phyloP scores from a whole-genome alignment of 2,888 invertebrate genomes.

The Crepidodera aurea region DNA sequence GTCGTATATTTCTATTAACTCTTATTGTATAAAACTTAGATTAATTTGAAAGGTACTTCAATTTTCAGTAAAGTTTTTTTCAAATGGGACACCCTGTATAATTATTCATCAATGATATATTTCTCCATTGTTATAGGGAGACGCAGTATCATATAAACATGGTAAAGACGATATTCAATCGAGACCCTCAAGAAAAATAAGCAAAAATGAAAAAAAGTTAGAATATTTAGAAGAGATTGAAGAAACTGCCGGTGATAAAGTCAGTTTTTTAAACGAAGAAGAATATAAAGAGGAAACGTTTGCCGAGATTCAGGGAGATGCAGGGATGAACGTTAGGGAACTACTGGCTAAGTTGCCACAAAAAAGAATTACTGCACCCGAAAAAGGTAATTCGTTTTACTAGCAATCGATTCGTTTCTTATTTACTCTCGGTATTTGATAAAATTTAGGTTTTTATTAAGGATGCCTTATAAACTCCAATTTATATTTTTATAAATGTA shows the following conservation, averaged over 20 bases:
- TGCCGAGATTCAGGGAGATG: conserved; percentile 19
- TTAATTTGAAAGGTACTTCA: too few species aligned
- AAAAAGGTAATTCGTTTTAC: conserved; percentile 42
- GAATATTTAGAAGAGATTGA: conserved; percentile 27
- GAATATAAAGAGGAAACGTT: conserved; percentile 9
- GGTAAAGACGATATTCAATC: conserved; percentile 32
- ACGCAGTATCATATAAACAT: conserved; percentile 42
- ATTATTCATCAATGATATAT: too few species aligned
- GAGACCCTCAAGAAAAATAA: conserved; percentile 9
- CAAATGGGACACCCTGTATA: too few species aligned
- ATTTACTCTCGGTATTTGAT: too few species aligned
- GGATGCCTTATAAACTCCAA: too few species aligned
- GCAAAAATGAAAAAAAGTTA: conserved; percentile 25
- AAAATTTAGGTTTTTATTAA: too few species aligned
- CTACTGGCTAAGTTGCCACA: conserved; percentile 39
- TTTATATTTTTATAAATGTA: too few species aligned
- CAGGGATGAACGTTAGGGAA: conserved; percentile 37
- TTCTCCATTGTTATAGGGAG: conserved; percentile 35
- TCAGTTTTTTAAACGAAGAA: conserved; percentile 17
- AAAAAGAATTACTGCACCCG: conserved; percentile 33
- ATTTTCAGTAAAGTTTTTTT: too few species aligned
- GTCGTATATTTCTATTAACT: too few species aligned
- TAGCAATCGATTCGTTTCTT: neutral
- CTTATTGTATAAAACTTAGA: too few species aligned
- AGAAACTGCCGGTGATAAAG: conserved; percentile 25